Percentiles rank a stretch among this genome's conserved stretches.
Evolutionary conservation across 2,797 vertebrate genomes (phyloP).

Genomic region (Cossypha dichroa): DNA sequence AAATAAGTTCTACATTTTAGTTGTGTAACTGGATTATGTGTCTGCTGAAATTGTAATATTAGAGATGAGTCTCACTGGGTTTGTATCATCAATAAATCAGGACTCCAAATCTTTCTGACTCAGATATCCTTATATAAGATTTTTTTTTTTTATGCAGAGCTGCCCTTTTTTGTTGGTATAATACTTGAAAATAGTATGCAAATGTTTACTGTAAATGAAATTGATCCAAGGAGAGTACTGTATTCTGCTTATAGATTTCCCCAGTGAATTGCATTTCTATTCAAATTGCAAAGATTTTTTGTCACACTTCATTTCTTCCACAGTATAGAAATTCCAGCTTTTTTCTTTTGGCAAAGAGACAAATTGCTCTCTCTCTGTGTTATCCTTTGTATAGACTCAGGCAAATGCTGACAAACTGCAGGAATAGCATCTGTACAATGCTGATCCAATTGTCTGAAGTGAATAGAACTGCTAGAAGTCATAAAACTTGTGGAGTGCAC

Average conservation of each 20-base stretch:
- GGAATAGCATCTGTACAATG: neutral
- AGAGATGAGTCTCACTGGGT: neutral
- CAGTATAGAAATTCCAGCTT: neutral
- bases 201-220: neutral
- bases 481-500: neutral
- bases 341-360: neutral
- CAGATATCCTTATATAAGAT: neutral
- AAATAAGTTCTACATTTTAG: neutral
- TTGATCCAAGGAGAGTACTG: neutral
- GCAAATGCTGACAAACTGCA: constrained; percentile 30
- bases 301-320: neutral
- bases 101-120: neutral
- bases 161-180: neutral
- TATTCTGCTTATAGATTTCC: neutral
- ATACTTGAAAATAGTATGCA: neutral
- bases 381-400: constrained; percentile 4
- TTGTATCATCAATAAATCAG: neutral
- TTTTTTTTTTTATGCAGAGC: neutral
- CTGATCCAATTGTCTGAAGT: constrained; percentile 4
- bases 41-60: neutral
- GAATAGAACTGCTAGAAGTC: constrained; percentile 2
- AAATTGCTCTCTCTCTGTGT: neutral
- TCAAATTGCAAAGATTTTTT: neutral
- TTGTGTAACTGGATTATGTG: neutral
- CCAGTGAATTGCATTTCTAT: neutral